Evolutionary conservation across 1,140 invertebrate genomes (phyloP), one percentile per base, ranked within the genome.

Genomic region (Hycleus phaleratus): DNA sequence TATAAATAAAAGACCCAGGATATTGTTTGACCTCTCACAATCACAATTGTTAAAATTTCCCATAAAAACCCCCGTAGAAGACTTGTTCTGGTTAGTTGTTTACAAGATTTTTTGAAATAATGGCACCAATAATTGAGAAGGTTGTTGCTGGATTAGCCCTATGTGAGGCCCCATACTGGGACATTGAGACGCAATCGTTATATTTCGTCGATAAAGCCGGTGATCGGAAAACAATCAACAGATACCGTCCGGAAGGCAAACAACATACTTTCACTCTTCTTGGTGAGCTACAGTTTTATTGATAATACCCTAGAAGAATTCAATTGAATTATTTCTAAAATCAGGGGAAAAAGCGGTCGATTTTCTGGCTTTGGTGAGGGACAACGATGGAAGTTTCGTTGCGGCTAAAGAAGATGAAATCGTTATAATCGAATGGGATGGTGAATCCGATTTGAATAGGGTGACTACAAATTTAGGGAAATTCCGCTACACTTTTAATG

Each of bases 121-220:
- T 62, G 48, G 58, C 56, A 26, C 58, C 55, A 12, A 38, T 55
- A 3, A 51, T 65, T 9, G 58, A 65, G 53, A 26, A 45, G 9
- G 10, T 65, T 7, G 40, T 18, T 10, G 60, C 58, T 8, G 10
- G 46, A 10, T 26, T 65, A 18, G 63, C 68, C 43, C 71, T 80
- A 49, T 75, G 73, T 11, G 82, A 85, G 72, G 85, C 75, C 52
- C 86, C 80, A 39, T 81, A 86, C 67, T 90, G 86, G 86, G 81
- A 86, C 67, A 71, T 71, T 11, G 70, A 70, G 9, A 74, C 72
- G 1, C 76, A 86, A 64, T 75, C 75, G 38, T 73, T 88, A 0
- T 84, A 82, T 60, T 85, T 78, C 61, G 83, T 87, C 4, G 86
- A 87, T 63, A 80, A 87, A 56, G 65, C 75, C 32, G 73, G 68